phyloP scores from a whole-genome alignment of 2,888 invertebrate species.

The Petrolisthes manimaculis region DNA sequence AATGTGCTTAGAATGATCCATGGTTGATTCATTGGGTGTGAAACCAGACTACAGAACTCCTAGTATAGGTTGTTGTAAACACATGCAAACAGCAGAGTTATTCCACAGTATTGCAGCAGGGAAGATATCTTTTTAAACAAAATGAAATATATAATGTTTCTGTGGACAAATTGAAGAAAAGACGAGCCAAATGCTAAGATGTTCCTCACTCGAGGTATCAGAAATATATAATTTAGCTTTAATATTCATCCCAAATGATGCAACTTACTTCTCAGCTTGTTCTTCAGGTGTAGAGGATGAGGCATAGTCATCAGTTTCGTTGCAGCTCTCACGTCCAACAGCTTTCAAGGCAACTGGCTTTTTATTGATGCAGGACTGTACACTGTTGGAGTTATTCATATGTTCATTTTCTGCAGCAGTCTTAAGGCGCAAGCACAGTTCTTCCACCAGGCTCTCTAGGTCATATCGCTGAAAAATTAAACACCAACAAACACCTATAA shows the following conservation, averaged over 20 bases:
- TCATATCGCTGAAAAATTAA: constrained; percentile 52
- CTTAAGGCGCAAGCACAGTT: constrained; percentile 57
- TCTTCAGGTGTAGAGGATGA: constrained; percentile 67
- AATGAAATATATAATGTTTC: neutral
- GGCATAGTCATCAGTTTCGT: constrained; percentile 50
- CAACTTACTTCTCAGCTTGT: constrained; percentile 69
- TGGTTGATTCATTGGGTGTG: neutral
- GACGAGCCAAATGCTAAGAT: neutral
- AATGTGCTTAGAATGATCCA: neutral
- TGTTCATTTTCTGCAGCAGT: constrained; percentile 63
- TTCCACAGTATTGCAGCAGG: no score
- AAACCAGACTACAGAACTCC: neutral
- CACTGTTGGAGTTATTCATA: constrained; percentile 66
- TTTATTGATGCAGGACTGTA: constrained; percentile 55
- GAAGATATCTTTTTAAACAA: neutral
- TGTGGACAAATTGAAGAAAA: neutral
- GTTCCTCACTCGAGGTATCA: neutral
- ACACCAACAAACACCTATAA: neutral
- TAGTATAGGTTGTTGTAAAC: no score
- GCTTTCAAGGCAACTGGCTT: constrained; percentile 23
- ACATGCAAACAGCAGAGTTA: no score
- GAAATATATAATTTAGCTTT: neutral
- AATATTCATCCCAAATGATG: neutral
- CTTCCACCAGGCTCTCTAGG: constrained; percentile 59
- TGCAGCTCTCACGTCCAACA: constrained; percentile 29